Evolutionary conservation across 2,113 vertebrate species (phyloP).

Genomic region (Stegastes partitus): DNA sequence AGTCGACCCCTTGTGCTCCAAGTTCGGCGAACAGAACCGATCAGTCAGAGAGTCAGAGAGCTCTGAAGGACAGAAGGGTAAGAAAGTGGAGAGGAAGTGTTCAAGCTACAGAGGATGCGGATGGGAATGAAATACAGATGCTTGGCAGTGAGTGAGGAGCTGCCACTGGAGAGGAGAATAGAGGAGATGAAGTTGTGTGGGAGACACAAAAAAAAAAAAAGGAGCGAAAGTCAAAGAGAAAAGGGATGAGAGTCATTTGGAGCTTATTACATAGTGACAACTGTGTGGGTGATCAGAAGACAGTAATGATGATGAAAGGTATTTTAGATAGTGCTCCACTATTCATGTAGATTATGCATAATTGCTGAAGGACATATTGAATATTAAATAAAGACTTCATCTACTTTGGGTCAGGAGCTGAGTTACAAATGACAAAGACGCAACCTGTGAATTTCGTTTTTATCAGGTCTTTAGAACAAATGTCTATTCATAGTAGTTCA

Average conservation of each 20-base stretch:
- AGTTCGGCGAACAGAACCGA: background rate
- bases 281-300: slow-evolving; percentile 18
- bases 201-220: slow-evolving; percentile 1
- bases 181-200: background rate
- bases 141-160: slow-evolving; percentile 18
- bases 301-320: slow-evolving; percentile 51
- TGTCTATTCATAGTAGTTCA: background rate
- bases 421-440: slow-evolving; percentile 4
- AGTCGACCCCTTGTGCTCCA: background rate
- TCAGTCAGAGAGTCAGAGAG: slow-evolving; percentile 3
- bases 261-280: slow-evolving; percentile 44
- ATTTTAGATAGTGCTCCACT: slow-evolving; percentile 20
- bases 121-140: slow-evolving; percentile 1
- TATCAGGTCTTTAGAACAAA: background rate
- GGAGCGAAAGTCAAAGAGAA: slow-evolving; percentile 10
- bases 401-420: slow-evolving; percentile 24
- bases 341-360: slow-evolving; percentile 50
- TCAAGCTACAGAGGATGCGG: background rate
- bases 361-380: slow-evolving; percentile 50
- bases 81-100: background rate
- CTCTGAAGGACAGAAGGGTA: background rate
- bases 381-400: slow-evolving; percentile 50
- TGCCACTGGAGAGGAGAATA: background rate
- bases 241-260: slow-evolving; percentile 54
- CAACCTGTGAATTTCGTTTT: slow-evolving; percentile 6